Evolutionary conservation across 2,113 vertebrate genomes (phyloP).

Genomic region (Heptranchias perlo): DNA sequence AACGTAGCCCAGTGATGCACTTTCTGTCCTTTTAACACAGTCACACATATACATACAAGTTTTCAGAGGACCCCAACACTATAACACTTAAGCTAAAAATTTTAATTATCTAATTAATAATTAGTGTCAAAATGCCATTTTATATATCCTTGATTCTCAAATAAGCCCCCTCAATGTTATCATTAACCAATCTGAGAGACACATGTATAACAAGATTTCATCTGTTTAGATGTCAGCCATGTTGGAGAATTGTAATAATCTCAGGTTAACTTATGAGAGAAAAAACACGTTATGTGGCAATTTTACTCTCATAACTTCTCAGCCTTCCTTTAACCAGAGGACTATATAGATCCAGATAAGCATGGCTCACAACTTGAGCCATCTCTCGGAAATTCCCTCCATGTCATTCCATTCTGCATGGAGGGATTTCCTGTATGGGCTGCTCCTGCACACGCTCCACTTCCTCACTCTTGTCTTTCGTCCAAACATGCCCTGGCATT

Average conservation of each 20-base stretch:
- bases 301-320: not conserved
- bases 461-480: not conserved
- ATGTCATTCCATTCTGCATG: not conserved
- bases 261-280: no score
- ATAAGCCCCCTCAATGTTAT: not conserved
- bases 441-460: not conserved
- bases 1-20: no score
- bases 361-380: not conserved
- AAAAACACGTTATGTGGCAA: not conserved
- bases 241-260: no score
- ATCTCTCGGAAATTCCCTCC: not conserved
- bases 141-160: not conserved
- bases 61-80: no score
- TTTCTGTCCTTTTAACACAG: no score
- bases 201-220: no score
- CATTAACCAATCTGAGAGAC: not conserved
- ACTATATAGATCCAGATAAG: not conserved
- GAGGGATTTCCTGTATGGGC: not conserved
- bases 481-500: not conserved
- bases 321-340: not conserved
- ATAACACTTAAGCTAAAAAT: no score
- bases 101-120: no score
- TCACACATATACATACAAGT: no score
- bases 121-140: no score
- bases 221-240: no score